phyloP scores from a whole-genome alignment of 2,888 invertebrate genomes.

The Oligia strigilis region DNA sequence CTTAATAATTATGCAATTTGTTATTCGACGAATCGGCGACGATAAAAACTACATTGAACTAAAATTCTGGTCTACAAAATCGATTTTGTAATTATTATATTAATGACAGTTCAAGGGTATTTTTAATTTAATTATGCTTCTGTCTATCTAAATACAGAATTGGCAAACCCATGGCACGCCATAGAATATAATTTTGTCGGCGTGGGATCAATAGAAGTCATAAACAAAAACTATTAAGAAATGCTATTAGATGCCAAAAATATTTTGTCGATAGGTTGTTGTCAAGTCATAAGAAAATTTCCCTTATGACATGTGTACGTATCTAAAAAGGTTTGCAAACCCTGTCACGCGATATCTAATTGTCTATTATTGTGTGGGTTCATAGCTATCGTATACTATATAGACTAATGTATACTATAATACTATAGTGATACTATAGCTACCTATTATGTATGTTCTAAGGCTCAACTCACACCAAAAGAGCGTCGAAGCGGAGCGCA shows the following conservation, averaged over 20 bases:
- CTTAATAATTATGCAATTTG: neutral
- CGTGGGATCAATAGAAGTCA: conserved; percentile 16
- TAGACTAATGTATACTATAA: neutral
- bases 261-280: conserved; percentile 28
- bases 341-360: conserved; percentile 6
- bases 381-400: neutral
- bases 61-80: neutral
- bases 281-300: conserved; percentile 33
- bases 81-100: neutral
- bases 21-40: conserved; percentile 13
- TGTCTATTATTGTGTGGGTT: neutral
- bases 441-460: conserved; percentile 3
- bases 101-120: neutral
- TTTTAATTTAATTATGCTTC: neutral
- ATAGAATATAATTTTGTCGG: conserved; percentile 22
- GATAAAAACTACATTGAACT: neutral
- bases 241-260: conserved; percentile 47
- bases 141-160: conserved; percentile 25
- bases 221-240: conserved; percentile 18
- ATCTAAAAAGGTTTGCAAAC: conserved; percentile 7
- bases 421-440: neutral
- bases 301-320: conserved; percentile 40
- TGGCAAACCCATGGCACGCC: conserved; percentile 30
- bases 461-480: too few relatives aligned
- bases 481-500: too few relatives aligned